Evolutionary conservation across 2,797 vertebrate species (phyloP).

Genomic region (Chelon auratus): DNA sequence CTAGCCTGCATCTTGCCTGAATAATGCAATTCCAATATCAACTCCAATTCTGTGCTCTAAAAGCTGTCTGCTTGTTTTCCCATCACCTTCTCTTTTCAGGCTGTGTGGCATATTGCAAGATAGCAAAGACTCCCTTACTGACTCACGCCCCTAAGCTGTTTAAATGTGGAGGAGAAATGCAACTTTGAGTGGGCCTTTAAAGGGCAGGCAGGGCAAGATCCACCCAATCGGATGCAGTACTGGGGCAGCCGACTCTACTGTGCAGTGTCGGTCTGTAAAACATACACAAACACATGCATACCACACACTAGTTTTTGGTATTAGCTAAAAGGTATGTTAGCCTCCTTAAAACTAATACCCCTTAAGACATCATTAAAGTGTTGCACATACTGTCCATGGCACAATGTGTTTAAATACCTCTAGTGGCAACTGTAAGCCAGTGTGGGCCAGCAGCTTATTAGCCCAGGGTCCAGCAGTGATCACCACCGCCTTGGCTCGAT

Average conservation of each 20-base stretch:
- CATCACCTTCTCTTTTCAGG: constrained; percentile 62
- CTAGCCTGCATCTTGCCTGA: constrained; percentile 60
- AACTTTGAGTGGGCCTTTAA: constrained; percentile 21
- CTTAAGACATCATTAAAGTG: background rate
- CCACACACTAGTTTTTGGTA: no score
- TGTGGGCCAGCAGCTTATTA: constrained; percentile 80
- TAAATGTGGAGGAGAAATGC: constrained; percentile 43
- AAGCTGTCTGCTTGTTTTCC: constrained; percentile 67
- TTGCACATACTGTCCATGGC: background rate
- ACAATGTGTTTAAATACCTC: constrained; percentile 80
- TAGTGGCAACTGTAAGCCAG: constrained; percentile 88
- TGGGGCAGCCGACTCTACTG: background rate
- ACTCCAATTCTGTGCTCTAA: constrained; percentile 69
- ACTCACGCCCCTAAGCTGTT: constrained; percentile 36
- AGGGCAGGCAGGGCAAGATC: background rate
- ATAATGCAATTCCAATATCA: constrained; percentile 81
- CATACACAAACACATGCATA: background rate
- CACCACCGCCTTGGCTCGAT: constrained; percentile 86
- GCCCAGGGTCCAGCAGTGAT: constrained; percentile 92
- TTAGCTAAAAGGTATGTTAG: background rate
- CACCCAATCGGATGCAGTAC: no score
- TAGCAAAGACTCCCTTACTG: constrained; percentile 47
- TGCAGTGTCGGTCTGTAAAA: no score
- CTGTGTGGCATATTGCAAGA: constrained; percentile 61
- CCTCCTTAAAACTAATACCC: background rate